These are phyloP conservation scores for Cephus pygmeus DNA, from an alignment of 2,888 invertebrate species.

Conservation along the genomic window DNA sequence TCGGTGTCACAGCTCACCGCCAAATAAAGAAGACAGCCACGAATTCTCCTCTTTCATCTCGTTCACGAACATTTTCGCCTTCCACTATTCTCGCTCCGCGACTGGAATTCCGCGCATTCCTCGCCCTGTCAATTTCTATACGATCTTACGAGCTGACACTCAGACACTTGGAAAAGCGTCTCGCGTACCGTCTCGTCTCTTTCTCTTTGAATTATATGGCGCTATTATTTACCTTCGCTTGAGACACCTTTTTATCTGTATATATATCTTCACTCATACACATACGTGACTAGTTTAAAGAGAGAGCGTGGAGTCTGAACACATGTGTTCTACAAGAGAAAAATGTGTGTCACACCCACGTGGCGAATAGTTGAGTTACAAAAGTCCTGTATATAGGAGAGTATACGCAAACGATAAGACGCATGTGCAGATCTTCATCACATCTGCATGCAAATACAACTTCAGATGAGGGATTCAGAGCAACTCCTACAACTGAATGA, in stretches of 20 bases:
- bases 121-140: neutral
- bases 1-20: constrained; percentile 11
- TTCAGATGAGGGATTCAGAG: no score
- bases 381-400: neutral
- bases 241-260: neutral
- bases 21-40: constrained; percentile 15
- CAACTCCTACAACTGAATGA: no score
- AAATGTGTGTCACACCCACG: neutral
- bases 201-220: neutral
- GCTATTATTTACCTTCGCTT: neutral
- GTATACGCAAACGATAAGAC: neutral
- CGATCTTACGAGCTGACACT: neutral
- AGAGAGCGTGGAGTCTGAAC: neutral
- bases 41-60: constrained; percentile 6
- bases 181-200: neutral
- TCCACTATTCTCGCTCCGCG: neutral
- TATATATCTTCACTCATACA: neutral
- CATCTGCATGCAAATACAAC: neutral
- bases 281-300: neutral
- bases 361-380: neutral
- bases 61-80: neutral
- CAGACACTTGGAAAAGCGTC: neutral
- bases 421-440: neutral
- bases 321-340: neutral
- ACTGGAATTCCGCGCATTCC: neutral